These are phyloP conservation scores for Halcyon badia DNA, from an alignment of 2,797 vertebrate genomes.

Conservation along the genomic window DNA sequence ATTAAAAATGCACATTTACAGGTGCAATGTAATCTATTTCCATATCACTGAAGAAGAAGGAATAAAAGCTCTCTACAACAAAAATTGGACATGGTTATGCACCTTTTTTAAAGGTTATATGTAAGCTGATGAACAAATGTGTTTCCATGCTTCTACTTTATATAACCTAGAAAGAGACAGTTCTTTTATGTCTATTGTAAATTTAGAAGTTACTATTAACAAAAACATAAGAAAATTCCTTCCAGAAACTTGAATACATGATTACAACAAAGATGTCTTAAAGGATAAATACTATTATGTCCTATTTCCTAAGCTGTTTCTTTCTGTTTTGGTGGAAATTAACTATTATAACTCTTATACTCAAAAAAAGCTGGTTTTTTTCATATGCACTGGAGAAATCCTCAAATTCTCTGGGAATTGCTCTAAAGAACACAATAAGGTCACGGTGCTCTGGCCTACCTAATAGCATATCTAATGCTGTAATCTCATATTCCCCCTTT, in stretches of 20 bases:
- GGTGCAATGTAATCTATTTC: fast-evolving
- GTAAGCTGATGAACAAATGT: background rate
- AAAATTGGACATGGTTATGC: background rate
- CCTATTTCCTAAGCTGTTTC: background rate
- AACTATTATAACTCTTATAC: background rate
- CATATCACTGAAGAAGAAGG: background rate
- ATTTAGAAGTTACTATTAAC: background rate
- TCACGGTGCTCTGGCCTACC: background rate
- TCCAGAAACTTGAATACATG: background rate
- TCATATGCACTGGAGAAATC: background rate
- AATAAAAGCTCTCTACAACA: background rate
- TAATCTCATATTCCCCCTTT: background rate
- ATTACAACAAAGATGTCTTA: background rate
- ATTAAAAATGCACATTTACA: background rate
- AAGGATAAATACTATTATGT: background rate
- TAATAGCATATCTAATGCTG: slow-evolving; percentile 21
- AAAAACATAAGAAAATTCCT: background rate
- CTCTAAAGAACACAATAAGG: background rate
- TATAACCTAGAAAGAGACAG: background rate
- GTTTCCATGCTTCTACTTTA: background rate
- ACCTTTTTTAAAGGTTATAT: background rate
- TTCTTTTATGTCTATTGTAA: background rate
- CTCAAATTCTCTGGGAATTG: background rate
- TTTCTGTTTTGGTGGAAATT: background rate
- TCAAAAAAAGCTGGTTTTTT: background rate